Percentiles rank a stretch among this genome's conserved stretches.
phyloP scores from a whole-genome alignment of 2,797 vertebrate species.

The Eulemur albifrons region DNA sequence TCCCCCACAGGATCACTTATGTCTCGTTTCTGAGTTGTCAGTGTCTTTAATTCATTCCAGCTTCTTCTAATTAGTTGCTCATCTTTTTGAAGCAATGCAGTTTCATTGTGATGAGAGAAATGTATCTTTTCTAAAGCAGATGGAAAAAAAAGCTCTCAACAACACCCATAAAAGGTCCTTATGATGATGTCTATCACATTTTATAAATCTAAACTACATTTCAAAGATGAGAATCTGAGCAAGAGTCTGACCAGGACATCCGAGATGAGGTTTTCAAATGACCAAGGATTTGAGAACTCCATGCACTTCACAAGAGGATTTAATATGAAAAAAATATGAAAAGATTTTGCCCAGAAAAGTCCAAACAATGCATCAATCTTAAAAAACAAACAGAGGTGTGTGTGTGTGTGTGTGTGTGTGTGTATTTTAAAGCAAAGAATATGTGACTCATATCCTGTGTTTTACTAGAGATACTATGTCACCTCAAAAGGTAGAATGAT shows the following conservation, averaged over 20 bases:
- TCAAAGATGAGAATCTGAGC: not conserved
- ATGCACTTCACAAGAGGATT: not conserved
- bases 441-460: too few relatives aligned
- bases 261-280: not conserved
- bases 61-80: conserved; percentile 46
- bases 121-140: not conserved
- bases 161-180: not conserved
- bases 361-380: not conserved
- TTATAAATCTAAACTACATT: not conserved
- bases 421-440: too few relatives aligned
- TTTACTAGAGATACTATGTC: too few relatives aligned
- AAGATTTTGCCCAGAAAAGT: not conserved
- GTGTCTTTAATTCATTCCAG: conserved; percentile 50
- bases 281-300: not conserved
- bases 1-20: not conserved
- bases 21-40: conserved; percentile 49
- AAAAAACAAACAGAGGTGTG: not conserved
- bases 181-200: not conserved
- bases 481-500: too few relatives aligned
- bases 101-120: not conserved
- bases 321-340: not conserved
- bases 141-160: not conserved
- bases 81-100: not conserved
- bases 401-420: not conserved
- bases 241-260: not conserved